A percentile compares a stretch with the other conserved stretches of the same genome.
These are phyloP conservation scores for Stigmatopora nigra DNA, from an alignment of 2,113 vertebrate species.

Conservation along the genomic window DNA sequence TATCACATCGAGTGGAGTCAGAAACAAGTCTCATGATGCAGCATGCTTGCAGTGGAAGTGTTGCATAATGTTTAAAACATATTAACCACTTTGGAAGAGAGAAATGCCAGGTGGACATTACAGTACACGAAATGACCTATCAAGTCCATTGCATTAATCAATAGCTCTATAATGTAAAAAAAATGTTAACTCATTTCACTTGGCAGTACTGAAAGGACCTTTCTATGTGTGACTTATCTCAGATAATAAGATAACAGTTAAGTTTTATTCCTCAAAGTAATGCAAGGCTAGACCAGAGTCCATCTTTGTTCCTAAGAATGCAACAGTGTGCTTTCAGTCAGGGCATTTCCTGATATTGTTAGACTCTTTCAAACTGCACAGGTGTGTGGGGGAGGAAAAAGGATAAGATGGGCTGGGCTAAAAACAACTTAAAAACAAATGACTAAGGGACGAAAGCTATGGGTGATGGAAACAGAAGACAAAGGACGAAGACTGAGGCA, in stretches of 20 bases:
- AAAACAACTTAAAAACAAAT: conserved; percentile 16
- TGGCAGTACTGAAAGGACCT: neutral
- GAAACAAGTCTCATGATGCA: neutral
- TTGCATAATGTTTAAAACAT: conserved; percentile 13
- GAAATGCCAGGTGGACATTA: conserved; percentile 31
- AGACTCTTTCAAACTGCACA: conserved; percentile 31
- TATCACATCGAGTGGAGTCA: neutral
- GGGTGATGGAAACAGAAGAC: conserved; percentile 6
- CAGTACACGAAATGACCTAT: neutral
- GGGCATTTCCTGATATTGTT: conserved; percentile 68
- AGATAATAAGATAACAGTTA: conserved; percentile 15
- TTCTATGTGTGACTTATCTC: conserved; percentile 6
- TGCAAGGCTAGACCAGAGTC: conserved; percentile 11
- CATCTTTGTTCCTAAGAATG: conserved; percentile 1
- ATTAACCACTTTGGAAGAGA: conserved; percentile 6
- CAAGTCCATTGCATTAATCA: neutral
- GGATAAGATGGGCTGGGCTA: conserved; percentile 7
- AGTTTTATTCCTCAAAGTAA: conserved; percentile 12
- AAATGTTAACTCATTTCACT: conserved; percentile 16
- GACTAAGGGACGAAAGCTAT: neutral
- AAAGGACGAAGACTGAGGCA: neutral
- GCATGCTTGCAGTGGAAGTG: neutral
- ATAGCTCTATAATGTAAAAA: conserved; percentile 1
- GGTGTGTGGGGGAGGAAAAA: conserved; percentile 41
- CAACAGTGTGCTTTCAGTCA: conserved; percentile 7